Conservation (phyloP, 2,888 invertebrate species). For the Gastrophysa polygoni region DNA sequence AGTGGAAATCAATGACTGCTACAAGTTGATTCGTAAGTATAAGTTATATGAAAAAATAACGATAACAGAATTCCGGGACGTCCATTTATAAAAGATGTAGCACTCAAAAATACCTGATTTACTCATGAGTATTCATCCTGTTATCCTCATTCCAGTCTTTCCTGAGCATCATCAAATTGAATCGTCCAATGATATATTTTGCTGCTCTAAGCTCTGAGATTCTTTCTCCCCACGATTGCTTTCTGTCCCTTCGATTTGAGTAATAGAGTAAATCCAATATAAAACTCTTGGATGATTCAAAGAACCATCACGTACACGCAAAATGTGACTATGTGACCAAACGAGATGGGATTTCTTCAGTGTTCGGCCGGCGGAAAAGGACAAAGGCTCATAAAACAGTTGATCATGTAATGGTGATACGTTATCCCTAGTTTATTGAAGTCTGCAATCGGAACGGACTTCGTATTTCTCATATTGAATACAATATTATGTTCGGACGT, state of each 20-base stretch:
- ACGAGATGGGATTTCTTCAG: conserved; percentile 39
- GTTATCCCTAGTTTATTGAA: conserved; percentile 28
- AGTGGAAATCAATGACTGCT: too few relatives aligned
- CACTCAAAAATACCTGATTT: too few relatives aligned
- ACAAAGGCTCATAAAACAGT: conserved; percentile 46
- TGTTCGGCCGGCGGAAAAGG: conserved; percentile 32
- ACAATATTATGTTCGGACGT: too few relatives aligned
- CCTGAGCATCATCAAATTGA: conserved; percentile 1
- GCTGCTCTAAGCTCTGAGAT: background rate
- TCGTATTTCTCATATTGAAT: background rate
- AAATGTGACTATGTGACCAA: conserved; percentile 46
- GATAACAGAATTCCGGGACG: too few relatives aligned
- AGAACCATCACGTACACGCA: conserved; percentile 41
- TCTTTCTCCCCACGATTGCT: background rate
- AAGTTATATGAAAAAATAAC: too few relatives aligned
- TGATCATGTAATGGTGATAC: conserved; percentile 47
- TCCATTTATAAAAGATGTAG: too few relatives aligned
- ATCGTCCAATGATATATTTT: background rate
- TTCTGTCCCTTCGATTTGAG: conserved; percentile 2
- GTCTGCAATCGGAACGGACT: background rate
- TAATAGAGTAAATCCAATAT: conserved; percentile 29
- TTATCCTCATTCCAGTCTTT: background rate
- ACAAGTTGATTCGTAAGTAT: too few relatives aligned
- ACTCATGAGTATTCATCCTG: background rate
- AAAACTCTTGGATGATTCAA: conserved; percentile 35